Percentiles rank a stretch among this genome's conserved stretches.
phyloP scores from a whole-genome alignment of 64 coral and sea anemone genomes.

The Pachyseris speciosa region DNA sequence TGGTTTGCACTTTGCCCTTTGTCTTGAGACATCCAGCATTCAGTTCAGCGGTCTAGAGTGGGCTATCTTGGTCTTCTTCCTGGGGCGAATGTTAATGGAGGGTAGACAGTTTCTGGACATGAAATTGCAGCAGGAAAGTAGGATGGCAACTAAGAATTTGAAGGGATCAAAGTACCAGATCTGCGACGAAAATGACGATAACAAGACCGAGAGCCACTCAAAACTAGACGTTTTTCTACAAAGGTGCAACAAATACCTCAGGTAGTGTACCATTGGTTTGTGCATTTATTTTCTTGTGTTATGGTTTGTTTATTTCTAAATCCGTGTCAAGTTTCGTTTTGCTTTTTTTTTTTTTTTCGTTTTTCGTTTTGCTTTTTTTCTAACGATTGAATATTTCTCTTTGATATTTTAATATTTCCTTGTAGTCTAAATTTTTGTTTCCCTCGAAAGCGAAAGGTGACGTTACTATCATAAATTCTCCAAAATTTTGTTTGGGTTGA shows the following conservation, averaged over 20 bases:
- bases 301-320: no score
- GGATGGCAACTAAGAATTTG: neutral
- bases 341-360: no score
- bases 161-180: neutral
- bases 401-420: no score
- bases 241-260: neutral
- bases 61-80: constrained; percentile 38
- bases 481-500: no score
- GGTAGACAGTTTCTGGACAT: neutral
- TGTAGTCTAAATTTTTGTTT: no score
- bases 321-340: no score
- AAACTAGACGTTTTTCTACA: neutral
- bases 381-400: no score
- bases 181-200: neutral
- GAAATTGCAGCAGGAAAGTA: neutral
- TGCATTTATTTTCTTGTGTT: neutral
- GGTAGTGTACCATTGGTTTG: neutral
- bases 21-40: constrained; percentile 40
- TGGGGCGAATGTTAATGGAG: constrained; percentile 37
- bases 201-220: neutral
- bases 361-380: no score
- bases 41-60: constrained; percentile 37
- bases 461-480: no score
- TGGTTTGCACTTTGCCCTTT: constrained; percentile 47
- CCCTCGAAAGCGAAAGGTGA: no score